These are phyloP conservation scores for Littorina saxatilis DNA, from an alignment of 1,140 invertebrate species.

Conservation along the genomic window DNA sequence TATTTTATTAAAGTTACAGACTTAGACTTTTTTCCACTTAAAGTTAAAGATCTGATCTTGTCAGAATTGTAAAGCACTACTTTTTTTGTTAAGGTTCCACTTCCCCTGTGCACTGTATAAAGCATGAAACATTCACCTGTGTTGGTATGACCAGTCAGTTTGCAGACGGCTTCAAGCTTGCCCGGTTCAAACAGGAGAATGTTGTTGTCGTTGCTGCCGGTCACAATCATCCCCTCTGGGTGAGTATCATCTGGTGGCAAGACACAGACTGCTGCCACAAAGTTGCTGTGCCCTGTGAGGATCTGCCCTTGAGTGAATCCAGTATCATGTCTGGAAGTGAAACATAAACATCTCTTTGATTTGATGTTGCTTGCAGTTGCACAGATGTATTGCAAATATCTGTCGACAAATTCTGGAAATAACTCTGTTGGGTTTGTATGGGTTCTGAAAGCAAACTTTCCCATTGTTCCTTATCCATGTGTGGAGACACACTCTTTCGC, in stretches of 20 bases:
- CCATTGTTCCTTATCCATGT: no score
- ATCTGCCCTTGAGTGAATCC: constrained; percentile 79
- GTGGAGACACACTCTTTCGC: no score
- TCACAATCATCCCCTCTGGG: constrained; percentile 88
- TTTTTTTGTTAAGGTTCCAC: no score
- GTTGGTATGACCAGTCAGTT: constrained; percentile 87
- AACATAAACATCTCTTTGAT: background rate
- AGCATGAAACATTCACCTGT: constrained; percentile 77
- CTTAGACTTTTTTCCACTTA: no score
- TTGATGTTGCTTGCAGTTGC: no score
- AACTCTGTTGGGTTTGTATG: no score
- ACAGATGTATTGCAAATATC: no score
- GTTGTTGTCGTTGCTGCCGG: constrained; percentile 91
- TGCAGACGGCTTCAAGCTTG: constrained; percentile 78
- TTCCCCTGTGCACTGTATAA: no score
- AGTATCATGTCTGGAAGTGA: constrained; percentile 75
- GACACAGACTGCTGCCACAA: constrained; percentile 87
- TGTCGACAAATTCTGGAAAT: no score
- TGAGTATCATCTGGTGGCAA: constrained; percentile 82
- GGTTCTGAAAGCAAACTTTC: no score
- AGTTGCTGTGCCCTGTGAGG: constrained; percentile 89
- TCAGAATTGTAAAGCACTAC: no score
- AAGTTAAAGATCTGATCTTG: no score
- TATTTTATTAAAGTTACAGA: background rate
- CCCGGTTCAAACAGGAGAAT: constrained; percentile 85